phyloP scores from a whole-genome alignment of 2,888 invertebrate species.

The Hemaris fuciformis region DNA sequence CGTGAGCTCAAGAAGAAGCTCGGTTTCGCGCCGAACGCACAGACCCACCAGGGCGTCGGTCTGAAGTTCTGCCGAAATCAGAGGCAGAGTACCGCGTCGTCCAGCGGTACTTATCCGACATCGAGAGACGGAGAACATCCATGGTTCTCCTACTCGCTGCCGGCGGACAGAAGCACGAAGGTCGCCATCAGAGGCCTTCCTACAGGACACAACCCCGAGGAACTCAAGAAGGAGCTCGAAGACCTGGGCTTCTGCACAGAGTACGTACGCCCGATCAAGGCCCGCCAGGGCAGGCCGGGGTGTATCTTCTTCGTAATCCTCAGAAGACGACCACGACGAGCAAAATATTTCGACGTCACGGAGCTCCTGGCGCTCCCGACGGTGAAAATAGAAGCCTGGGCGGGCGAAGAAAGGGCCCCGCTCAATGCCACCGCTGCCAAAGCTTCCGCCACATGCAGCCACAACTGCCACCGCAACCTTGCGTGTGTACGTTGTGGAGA shows the following conservation, averaged over 20 bases:
- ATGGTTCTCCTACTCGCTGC: conserved; percentile 22
- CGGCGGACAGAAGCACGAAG: conserved; percentile 16
- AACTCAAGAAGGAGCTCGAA: not conserved
- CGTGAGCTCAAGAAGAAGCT: not conserved
- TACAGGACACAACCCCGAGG: not conserved
- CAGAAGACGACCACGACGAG: not conserved
- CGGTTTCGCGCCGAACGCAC: conserved; percentile 11
- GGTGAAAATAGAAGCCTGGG: conserved; percentile 21
- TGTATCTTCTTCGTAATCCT: conserved; percentile 16
- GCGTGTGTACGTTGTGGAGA: conserved; percentile 19
- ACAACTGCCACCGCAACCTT: conserved; percentile 15
- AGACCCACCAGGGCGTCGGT: not conserved
- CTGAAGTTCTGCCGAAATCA: not conserved
- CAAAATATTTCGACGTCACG: not conserved
- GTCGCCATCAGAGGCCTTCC: conserved; percentile 15
- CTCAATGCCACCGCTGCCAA: conserved; percentile 27
- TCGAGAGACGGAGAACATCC: conserved; percentile 10
- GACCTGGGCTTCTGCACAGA: not conserved
- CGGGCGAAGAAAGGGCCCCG: conserved; percentile 14
- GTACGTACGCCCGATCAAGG: conserved; percentile 8
- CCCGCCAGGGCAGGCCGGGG: conserved; percentile 15
- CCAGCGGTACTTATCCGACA: conserved; percentile 11
- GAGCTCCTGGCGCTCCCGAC: conserved; percentile 16
- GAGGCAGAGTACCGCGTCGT: conserved; percentile 15
- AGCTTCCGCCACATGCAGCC: conserved; percentile 18